Evolutionary conservation across 1,140 invertebrate species (phyloP).

Genomic region (Grapholita molesta): DNA sequence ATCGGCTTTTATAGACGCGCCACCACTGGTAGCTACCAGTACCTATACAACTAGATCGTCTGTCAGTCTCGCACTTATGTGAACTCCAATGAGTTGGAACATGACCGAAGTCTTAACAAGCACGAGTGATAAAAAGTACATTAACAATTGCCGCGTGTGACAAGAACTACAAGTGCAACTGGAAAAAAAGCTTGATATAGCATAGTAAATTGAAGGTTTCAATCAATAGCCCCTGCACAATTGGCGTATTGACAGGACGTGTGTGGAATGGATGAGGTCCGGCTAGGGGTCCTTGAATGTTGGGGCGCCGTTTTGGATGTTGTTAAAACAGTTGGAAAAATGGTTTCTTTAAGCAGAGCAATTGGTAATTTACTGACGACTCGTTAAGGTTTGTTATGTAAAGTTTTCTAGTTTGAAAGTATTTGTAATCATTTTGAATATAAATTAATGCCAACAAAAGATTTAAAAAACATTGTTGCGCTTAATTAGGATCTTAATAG

Average conservation of each 20-base stretch:
- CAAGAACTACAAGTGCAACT: not conserved
- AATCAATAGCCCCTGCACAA: slow-evolving; percentile 52
- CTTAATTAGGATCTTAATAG: too few species aligned
- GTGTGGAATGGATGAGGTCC: slow-evolving; percentile 53
- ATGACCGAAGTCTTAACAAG: not conserved
- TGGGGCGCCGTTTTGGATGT: not conserved
- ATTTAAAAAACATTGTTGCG: too few species aligned
- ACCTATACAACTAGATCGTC: too few species aligned
- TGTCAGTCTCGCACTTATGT: not conserved
- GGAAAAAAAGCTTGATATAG: not conserved
- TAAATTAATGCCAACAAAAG: too few species aligned
- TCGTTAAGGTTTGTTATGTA: not conserved
- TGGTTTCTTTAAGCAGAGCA: slow-evolving; percentile 36
- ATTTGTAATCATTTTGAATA: too few species aligned
- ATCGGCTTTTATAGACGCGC: too few species aligned
- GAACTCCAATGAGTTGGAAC: not conserved
- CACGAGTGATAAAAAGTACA: not conserved
- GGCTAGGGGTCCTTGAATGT: not conserved
- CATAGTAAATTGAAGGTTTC: slow-evolving; percentile 36
- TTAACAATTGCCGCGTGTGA: not conserved
- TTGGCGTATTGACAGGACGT: slow-evolving; percentile 72
- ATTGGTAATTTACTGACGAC: too few species aligned
- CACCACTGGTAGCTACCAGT: too few species aligned
- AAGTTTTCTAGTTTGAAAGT: too few species aligned
- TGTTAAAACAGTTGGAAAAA: not conserved